Evolutionary conservation across 2,797 vertebrate species (phyloP), one percentile per base, ranked within the genome.

Genomic region (Nannoperca obscura): DNA sequence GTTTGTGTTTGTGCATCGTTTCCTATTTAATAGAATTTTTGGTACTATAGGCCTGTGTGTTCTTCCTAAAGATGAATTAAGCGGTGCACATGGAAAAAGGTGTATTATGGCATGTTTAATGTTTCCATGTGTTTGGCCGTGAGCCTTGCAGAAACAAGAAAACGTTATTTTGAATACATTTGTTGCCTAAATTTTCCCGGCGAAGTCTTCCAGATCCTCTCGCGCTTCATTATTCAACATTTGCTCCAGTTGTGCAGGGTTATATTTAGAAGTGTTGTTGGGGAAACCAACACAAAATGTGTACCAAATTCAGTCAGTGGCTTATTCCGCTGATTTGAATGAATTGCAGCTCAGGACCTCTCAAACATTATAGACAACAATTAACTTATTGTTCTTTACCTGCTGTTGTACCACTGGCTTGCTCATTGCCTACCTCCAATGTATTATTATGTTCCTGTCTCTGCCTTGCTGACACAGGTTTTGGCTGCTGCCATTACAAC

Each of bases 261-360:
- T 91, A 90, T 90, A 87, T 91, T 91, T 92, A 90, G 86, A 88
- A 86, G 65, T 83, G 89, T 91, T 92, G 88, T 91, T 86, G 81
- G 89, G 90, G 90, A 91, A 91, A 91, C 83, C 80, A 74, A 83
- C 66, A 61, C 57, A 67, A 61, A 60, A 54, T 64, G 36, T 75
- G 74, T 63, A 84, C 74, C 68, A 82, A 80, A 78, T 79, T 34
- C 67, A 78, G 72, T 81, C 36, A 8, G 55, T 30, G 50, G 53
- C 55, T 84, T 57, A 44, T 65, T 68, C 27, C 27, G 61, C 61
- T 53, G 13, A 60, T 78, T 68, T 67, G 34, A 82, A 71, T 59
- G 7, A 70, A 42, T 32, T 63, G 34, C 71, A 42, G 66, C 30
- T 50, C 7, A 27, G 19, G n/a, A 20, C n/a, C 7, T 61, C 70